Percentiles rank a stretch among this genome's conserved stretches.
phyloP scores from a whole-genome alignment of 1,140 invertebrate species.

The Branchinecta lynchi region DNA sequence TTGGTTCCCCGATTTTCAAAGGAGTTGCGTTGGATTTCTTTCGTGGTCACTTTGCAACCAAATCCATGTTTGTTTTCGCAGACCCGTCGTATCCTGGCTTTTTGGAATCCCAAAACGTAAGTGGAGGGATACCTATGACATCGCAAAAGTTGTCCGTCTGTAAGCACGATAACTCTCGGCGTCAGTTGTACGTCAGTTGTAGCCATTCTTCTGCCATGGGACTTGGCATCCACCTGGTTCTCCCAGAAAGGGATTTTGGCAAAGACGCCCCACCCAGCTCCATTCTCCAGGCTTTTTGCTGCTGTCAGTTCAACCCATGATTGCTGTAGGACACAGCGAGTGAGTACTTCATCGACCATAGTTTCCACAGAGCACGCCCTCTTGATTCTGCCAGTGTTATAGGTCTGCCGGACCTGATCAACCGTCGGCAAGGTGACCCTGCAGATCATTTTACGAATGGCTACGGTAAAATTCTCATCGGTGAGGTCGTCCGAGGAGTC shows the following conservation, averaged over 20 bases:
- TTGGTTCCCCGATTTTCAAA: no score
- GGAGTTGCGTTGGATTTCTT: no score
- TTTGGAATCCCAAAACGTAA: no score
- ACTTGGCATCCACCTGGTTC: background rate
- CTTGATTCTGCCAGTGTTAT: background rate
- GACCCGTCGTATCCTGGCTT: no score
- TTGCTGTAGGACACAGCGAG: background rate
- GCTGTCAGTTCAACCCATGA: background rate
- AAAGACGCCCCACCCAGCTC: conserved; percentile 3
- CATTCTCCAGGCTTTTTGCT: background rate
- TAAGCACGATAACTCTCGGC: no score
- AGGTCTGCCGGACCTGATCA: background rate
- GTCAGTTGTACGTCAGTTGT: no score
- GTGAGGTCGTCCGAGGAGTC: no score
- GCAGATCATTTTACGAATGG: background rate
- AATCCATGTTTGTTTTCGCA: no score
- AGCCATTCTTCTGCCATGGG: no score
- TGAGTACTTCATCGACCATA: background rate
- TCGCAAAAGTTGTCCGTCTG: no score
- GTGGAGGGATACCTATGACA: no score
- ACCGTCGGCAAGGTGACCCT: background rate
- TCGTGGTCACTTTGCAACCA: no score
- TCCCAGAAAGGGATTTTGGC: background rate
- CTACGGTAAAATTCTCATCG: background rate
- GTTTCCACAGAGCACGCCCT: background rate